Evolutionary conservation across 2,113 vertebrate species (phyloP).

Genomic region (Actenoides hombroni): DNA sequence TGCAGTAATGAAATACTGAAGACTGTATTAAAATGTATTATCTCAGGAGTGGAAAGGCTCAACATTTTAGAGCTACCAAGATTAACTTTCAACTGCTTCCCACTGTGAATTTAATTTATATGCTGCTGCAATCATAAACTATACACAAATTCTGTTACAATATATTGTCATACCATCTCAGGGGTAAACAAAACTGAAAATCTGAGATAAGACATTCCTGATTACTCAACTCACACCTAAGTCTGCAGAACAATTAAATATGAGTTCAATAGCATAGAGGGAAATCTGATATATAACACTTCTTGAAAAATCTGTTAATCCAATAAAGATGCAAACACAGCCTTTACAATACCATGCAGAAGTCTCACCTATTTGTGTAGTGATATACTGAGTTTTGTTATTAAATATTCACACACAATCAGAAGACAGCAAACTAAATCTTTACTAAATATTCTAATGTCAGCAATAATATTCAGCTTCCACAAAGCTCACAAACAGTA

Average conservation of each 20-base stretch:
- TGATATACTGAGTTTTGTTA: neutral
- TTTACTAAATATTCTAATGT: neutral
- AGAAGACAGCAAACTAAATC: neutral
- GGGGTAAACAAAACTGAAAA: constrained; percentile 33
- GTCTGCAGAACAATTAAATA: neutral
- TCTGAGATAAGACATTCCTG: neutral
- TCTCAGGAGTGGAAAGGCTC: neutral
- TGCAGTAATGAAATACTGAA: neutral
- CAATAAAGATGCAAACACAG: neutral
- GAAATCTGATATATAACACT: neutral
- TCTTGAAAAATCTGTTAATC: constrained; percentile 2
- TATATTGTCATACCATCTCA: neutral
- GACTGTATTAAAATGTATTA: constrained; percentile 8
- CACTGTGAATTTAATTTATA: constrained; percentile 23
- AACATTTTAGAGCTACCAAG: neutral
- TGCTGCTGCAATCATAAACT: constrained; percentile 1
- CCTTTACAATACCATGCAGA: neutral
- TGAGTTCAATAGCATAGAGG: neutral
- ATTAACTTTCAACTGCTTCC: constrained; percentile 4
- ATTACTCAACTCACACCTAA: neutral
- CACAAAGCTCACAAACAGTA: neutral
- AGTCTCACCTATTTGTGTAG: neutral
- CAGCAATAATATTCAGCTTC: neutral
- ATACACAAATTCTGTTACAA: neutral
- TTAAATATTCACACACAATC: neutral